Conservation (phyloP, 1,140 invertebrate species). For the Heliconius hewitsoni region DNA sequence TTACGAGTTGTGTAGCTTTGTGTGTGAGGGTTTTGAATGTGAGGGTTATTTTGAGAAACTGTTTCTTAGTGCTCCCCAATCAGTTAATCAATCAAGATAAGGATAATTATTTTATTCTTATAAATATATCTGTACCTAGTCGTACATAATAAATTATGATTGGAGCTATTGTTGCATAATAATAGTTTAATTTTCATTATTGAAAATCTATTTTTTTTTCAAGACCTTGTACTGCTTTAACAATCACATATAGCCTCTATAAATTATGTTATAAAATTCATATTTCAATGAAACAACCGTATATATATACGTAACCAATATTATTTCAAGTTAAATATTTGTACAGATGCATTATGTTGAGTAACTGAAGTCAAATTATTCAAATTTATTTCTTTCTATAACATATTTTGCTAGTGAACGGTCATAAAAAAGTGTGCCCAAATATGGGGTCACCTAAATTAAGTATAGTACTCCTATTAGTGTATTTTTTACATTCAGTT, state of each 20-base stretch:
- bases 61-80: too few species aligned
- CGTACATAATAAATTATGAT: neutral
- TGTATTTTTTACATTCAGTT: slow-evolving; percentile 42
- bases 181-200: slow-evolving; percentile 12
- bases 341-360: slow-evolving; percentile 11
- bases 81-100: too few species aligned
- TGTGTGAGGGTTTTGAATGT: too few species aligned
- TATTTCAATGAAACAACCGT: neutral
- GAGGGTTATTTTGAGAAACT: too few species aligned
- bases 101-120: neutral
- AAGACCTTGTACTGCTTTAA: slow-evolving; percentile 17
- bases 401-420: slow-evolving; percentile 10
- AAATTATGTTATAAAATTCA: neutral
- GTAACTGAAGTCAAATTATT: slow-evolving; percentile 19
- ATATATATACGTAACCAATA: too few species aligned
- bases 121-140: neutral
- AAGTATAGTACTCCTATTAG: slow-evolving; percentile 47
- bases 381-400: slow-evolving; percentile 23
- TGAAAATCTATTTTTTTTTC: slow-evolving; percentile 16
- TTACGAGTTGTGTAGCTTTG: too few species aligned
- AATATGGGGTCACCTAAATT: slow-evolving; percentile 50
- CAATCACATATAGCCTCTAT: neutral
- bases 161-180: slow-evolving; percentile 21
- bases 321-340: slow-evolving; percentile 25
- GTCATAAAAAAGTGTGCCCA: slow-evolving; percentile 16